A percentile compares a stretch with the other conserved stretches of the same genome.
phyloP scores from a whole-genome alignment of 2,888 invertebrate genomes.

The Drosophila subquinaria region DNA sequence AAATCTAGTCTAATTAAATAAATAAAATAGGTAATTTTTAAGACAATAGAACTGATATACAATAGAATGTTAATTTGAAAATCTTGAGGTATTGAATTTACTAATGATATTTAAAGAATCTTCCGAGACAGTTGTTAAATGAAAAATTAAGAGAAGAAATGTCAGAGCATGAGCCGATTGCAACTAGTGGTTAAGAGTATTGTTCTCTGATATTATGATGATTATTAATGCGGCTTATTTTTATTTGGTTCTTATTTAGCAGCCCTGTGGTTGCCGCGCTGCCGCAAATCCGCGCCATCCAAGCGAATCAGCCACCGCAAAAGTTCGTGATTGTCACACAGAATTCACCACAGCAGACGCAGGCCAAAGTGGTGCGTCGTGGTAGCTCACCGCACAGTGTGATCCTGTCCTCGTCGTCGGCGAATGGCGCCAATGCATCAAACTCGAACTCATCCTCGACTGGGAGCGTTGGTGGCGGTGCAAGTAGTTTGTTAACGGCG shows the following conservation, averaged over 20 bases:
- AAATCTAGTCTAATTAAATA: no score
- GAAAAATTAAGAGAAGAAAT: background rate
- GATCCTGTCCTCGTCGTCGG: constrained; percentile 56
- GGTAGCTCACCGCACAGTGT: constrained; percentile 69
- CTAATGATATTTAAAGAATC: background rate
- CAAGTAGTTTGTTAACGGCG: constrained; percentile 46
- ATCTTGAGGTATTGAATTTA: background rate
- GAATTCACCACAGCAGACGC: constrained; percentile 67
- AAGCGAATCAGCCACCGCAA: constrained; percentile 73
- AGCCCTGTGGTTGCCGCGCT: constrained; percentile 82
- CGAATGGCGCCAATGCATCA: constrained; percentile 63
- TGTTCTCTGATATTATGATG: background rate
- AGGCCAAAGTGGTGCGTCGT: constrained; percentile 69
- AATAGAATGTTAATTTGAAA: background rate
- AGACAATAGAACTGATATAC: background rate
- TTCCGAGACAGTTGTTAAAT: background rate
- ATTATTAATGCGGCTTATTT: background rate
- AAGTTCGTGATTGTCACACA: constrained; percentile 84
- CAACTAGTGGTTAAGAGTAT: constrained; percentile 2
- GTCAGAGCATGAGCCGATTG: background rate
- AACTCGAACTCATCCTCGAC: constrained; percentile 67
- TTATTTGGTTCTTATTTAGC: constrained; percentile 44
- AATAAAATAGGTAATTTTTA: no score
- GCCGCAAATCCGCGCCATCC: constrained; percentile 80
- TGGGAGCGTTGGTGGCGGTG: constrained; percentile 42